Evolutionary conservation across 2,797 vertebrate genomes (phyloP).

Genomic region (Silurus lanzhouensis): DNA sequence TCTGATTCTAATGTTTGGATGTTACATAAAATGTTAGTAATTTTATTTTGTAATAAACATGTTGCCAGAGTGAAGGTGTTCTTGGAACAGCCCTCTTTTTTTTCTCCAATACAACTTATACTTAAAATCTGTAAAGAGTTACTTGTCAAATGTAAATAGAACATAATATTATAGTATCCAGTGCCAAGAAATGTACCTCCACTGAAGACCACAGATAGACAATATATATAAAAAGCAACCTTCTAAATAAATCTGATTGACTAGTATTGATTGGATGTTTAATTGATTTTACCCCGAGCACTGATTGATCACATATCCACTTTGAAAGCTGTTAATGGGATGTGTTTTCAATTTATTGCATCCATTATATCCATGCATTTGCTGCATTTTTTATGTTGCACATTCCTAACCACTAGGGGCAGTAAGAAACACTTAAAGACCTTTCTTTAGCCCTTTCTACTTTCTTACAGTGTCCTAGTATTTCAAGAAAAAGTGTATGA

Average conservation of each 20-base stretch:
- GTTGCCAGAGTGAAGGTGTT: too few relatives aligned
- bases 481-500: not conserved
- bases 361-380: not conserved
- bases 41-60: not conserved
- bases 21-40: not conserved
- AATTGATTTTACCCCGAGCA: too few relatives aligned
- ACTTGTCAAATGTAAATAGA: too few relatives aligned
- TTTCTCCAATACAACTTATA: not conserved
- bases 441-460: not conserved
- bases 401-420: not conserved
- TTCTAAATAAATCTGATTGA: too few relatives aligned
- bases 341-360: too few relatives aligned
- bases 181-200: too few relatives aligned
- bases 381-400: not conserved
- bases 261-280: too few relatives aligned
- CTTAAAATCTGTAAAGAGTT: too few relatives aligned
- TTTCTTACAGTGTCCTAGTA: not conserved
- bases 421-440: not conserved
- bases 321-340: too few relatives aligned
- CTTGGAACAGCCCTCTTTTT: not conserved
- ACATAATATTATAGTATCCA: not conserved
- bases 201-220: not conserved
- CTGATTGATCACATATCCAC: too few relatives aligned
- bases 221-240: not conserved
- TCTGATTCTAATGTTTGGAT: not conserved